Conservation (phyloP, 2,113 vertebrate species). For the Hiodon alosoides region DNA sequence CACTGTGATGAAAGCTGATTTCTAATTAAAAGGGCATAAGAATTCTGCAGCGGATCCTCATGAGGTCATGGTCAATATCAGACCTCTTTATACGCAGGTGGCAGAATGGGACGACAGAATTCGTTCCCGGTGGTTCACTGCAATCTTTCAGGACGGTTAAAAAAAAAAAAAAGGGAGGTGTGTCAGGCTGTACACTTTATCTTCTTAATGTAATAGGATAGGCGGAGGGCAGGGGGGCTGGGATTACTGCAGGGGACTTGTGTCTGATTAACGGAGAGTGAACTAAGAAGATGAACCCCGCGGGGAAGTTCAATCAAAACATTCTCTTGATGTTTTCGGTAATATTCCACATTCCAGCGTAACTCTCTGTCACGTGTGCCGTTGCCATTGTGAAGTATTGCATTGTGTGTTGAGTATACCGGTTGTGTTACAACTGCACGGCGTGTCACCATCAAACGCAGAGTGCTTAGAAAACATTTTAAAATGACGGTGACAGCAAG, state of each 20-base stretch:
- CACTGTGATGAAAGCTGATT: no score
- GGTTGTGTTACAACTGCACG: no score
- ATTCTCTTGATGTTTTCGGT: constrained; percentile 33
- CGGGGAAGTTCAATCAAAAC: constrained; percentile 50
- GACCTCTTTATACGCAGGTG: no score
- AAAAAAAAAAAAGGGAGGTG: constrained; percentile 15
- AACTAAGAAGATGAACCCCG: constrained; percentile 57
- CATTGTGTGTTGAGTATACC: no score
- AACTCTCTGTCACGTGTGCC: no score
- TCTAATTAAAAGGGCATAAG: no score
- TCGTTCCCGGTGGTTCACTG: no score
- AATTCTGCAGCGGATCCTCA: no score
- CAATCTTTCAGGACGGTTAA: not conserved
- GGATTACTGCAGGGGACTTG: constrained; percentile 56
- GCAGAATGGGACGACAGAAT: no score
- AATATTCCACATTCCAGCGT: not conserved
- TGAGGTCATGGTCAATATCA: no score
- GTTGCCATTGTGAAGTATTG: no score
- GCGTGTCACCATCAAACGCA: no score
- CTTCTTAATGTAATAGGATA: constrained; percentile 64
- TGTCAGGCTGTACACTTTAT: constrained; percentile 47
- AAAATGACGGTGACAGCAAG: not conserved
- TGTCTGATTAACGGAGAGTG: constrained; percentile 63
- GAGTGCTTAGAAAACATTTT: not conserved
- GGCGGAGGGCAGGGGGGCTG: constrained; percentile 43